Conservation (phyloP, 2,888 invertebrate species). For the Cerastoderma edule region DNA sequence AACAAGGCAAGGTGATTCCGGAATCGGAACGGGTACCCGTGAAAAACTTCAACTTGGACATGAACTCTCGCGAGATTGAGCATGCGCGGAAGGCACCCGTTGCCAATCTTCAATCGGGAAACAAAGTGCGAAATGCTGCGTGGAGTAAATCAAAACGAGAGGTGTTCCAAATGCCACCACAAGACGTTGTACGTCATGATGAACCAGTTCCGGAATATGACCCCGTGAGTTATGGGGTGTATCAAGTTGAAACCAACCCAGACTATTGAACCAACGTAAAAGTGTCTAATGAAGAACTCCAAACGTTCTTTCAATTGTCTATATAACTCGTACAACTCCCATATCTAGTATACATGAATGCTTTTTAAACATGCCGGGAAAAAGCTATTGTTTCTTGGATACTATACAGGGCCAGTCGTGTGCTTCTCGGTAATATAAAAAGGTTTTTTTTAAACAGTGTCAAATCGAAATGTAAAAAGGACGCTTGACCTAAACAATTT, state of each 20-base stretch:
- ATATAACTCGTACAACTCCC: no score
- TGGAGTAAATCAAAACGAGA: constrained; percentile 70
- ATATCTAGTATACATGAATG: no score
- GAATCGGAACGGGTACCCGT: constrained; percentile 70
- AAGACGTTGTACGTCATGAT: constrained; percentile 65
- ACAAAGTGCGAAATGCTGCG: constrained; percentile 63
- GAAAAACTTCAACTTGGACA: constrained; percentile 60
- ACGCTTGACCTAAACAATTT: no score
- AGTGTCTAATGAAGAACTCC: no score
- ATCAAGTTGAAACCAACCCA: constrained; percentile 62
- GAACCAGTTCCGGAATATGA: constrained; percentile 63
- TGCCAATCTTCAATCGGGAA: constrained; percentile 64
- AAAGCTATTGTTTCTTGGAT: no score
- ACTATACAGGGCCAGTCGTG: no score
- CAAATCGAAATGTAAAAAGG: no score
- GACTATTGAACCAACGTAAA: constrained; percentile 54
- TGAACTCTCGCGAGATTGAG: constrained; percentile 58
- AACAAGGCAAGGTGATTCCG: constrained; percentile 63
- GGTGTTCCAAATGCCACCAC: constrained; percentile 53
- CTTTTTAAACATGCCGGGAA: no score
- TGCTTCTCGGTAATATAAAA: no score
- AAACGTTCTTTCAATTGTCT: no score
- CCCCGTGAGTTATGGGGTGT: constrained; percentile 51
- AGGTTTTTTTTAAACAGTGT: no score
- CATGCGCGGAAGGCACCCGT: constrained; percentile 67